Percentiles rank a stretch among this genome's conserved stretches.
Evolutionary conservation across 2,113 vertebrate species (phyloP).

Genomic region (Tetrao urogallus): DNA sequence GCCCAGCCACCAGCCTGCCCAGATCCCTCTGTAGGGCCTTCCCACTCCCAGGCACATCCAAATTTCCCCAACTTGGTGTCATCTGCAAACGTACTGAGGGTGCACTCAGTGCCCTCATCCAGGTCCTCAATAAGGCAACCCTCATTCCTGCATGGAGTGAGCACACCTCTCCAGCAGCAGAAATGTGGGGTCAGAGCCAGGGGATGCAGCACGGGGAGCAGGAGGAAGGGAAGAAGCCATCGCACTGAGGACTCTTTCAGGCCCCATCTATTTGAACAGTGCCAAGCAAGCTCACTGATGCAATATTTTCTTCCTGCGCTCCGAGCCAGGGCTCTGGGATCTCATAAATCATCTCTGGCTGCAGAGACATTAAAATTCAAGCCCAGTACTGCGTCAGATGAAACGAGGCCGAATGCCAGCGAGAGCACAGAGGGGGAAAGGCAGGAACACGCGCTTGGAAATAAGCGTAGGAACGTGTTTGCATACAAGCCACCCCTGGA

Average conservation of each 20-base stretch:
- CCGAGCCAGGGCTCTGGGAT: constrained; percentile 59
- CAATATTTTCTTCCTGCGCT: constrained; percentile 67
- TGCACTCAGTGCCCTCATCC: no score
- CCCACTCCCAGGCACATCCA: no score
- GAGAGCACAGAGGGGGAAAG: neutral
- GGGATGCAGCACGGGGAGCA: accelerated
- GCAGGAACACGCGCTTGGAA: neutral
- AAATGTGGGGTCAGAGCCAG: neutral
- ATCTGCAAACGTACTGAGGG: no score
- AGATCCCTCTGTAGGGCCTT: no score
- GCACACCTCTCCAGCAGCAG: neutral
- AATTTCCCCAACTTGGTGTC: no score
- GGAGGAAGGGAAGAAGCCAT: neutral
- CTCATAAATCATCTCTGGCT: constrained; percentile 73
- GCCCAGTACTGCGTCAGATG: constrained; percentile 55
- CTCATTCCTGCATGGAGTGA: neutral
- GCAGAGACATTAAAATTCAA: constrained; percentile 74
- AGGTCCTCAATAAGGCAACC: no score
- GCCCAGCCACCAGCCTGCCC: no score
- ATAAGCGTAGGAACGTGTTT: neutral
- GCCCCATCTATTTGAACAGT: constrained; percentile 52
- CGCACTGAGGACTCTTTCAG: constrained; percentile 60
- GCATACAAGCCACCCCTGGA: neutral
- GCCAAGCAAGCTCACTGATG: constrained; percentile 65
- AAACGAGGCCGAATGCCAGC: constrained; percentile 59